Percentiles rank a stretch among this genome's conserved stretches.
Conservation (phyloP, 2,797 vertebrate species). For the Chrosomus eos region DNA sequence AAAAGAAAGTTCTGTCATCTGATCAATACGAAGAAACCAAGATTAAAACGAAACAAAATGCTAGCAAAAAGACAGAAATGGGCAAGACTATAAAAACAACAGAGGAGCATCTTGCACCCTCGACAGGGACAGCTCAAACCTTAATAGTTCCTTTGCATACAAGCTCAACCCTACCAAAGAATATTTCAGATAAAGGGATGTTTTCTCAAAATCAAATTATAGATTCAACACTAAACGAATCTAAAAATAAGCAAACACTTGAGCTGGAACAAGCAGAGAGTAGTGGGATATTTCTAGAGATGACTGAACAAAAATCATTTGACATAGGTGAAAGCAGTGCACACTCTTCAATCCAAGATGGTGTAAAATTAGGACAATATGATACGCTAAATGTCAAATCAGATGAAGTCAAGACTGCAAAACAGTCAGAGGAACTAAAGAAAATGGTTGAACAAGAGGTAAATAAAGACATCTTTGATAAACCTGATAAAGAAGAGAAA, state of each 20-base stretch:
- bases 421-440: conserved; percentile 10
- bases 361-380: conserved; percentile 32
- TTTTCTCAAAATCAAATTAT: not conserved
- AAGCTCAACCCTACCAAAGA: conserved; percentile 20
- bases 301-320: conserved; percentile 16
- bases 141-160: not conserved
- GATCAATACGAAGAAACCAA: conserved; percentile 1
- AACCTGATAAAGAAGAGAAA: conserved; percentile 12
- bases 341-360: not conserved
- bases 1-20: not conserved
- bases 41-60: not conserved
- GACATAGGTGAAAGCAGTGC: not conserved
- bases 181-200: not conserved
- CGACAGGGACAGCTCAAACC: not conserved
- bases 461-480: not conserved
- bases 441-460: not conserved
- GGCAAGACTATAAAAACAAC: not conserved
- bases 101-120: not conserved
- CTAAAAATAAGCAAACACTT: conserved; percentile 33
- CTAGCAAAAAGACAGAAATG: not conserved
- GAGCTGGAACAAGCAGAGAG: conserved; percentile 3
- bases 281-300: conserved; percentile 1
- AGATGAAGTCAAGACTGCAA: conserved; percentile 30
- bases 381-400: conserved; percentile 10
- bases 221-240: conserved; percentile 3